A percentile compares a stretch with the other conserved stretches of the same genome.
Conservation (phyloP, 2,113 vertebrate genomes). For the Nanorana parkeri region DNA sequence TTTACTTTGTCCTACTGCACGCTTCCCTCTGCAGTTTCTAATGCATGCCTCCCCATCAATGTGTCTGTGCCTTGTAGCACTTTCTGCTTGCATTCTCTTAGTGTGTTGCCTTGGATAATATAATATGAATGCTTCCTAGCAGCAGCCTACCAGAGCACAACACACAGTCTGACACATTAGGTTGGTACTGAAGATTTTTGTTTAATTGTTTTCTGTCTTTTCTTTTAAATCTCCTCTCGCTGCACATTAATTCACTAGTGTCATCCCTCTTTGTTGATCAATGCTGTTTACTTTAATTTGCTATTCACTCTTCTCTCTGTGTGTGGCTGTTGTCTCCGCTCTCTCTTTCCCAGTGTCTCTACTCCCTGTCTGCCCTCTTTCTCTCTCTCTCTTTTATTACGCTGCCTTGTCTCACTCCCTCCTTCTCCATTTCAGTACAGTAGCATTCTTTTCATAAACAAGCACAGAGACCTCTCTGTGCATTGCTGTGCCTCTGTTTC, state of each 20-base stretch:
- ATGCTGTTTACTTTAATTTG: conserved; percentile 18
- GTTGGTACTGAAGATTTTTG: conserved; percentile 38
- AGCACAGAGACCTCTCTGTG: conserved; percentile 54
- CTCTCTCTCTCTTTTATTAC: conserved; percentile 36
- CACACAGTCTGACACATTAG: conserved; percentile 49
- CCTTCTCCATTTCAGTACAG: conserved; percentile 54
- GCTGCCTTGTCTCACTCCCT: conserved; percentile 48
- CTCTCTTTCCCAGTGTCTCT: conserved; percentile 34
- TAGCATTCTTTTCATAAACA: conserved; percentile 54
- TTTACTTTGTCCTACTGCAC: conserved; percentile 33
- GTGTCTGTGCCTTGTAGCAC: conserved; percentile 48
- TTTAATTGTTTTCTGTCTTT: conserved; percentile 23
- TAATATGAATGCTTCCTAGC: conserved; percentile 51
- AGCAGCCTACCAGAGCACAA: conserved; percentile 40
- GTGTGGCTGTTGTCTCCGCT: conserved; percentile 22
- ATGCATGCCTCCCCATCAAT: conserved; percentile 36
- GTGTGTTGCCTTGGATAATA: conserved; percentile 34
- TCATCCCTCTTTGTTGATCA: not conserved
- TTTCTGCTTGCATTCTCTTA: conserved; percentile 41
- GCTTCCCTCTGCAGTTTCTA: not conserved
- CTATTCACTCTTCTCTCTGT: conserved; percentile 34
- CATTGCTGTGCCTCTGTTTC: conserved; percentile 47
- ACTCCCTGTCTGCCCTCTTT: conserved; percentile 34
- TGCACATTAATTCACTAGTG: not conserved
- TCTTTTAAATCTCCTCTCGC: not conserved